Evolutionary conservation across 2,113 vertebrate species (phyloP).

Genomic region (Sinosuthora webbiana): DNA sequence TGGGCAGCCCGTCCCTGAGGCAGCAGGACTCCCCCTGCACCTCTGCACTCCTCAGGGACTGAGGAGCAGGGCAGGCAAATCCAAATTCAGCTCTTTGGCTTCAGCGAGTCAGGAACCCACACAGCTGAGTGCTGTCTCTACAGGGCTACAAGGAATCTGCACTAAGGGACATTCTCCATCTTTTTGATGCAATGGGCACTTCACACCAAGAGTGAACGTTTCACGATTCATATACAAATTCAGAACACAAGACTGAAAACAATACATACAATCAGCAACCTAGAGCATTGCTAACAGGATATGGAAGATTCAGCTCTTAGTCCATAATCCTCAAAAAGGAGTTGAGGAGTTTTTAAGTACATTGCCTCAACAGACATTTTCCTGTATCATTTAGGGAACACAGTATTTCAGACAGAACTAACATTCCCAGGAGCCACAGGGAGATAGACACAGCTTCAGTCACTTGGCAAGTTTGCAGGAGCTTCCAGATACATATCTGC

Average conservation of each 20-base stretch:
- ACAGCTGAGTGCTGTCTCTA: neutral
- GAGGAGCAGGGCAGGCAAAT: fast-evolving
- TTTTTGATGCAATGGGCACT: neutral
- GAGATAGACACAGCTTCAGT: neutral
- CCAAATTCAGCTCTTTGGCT: neutral
- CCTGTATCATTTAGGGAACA: neutral
- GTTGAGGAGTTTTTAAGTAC: neutral
- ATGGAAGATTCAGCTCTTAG: neutral
- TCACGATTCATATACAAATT: neutral
- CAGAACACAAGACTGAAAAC: neutral
- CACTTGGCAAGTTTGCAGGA: neutral
- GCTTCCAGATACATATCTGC: neutral
- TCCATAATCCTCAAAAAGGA: neutral
- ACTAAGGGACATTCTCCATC: fast-evolving
- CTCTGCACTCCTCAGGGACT: neutral
- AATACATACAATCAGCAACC: neutral
- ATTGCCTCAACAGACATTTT: neutral
- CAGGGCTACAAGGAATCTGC: neutral
- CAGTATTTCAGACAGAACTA: neutral
- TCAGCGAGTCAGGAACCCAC: neutral
- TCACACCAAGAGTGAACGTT: neutral
- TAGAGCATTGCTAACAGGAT: neutral
- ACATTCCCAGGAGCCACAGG: neutral
- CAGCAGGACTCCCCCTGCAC: neutral
- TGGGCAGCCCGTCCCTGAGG: fast-evolving